phyloP scores from a whole-genome alignment of 2,113 vertebrate genomes.

The chimpanzee (Pan troglodytes) region DNA sequence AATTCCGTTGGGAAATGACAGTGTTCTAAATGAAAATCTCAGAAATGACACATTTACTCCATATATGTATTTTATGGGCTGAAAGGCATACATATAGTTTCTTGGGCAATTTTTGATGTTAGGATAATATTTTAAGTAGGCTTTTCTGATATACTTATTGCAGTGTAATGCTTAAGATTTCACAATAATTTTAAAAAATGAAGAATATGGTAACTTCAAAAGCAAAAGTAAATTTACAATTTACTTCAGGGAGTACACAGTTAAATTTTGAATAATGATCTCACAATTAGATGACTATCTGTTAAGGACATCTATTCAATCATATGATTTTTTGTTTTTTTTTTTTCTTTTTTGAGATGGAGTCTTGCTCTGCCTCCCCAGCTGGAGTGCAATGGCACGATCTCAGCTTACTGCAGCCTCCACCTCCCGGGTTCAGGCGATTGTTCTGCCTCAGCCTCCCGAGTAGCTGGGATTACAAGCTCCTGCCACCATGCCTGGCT shows the following conservation, averaged over 20 bases:
- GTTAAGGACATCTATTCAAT: not conserved
- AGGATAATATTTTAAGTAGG: conserved; percentile 1
- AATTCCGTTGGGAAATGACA: not conserved
- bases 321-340: not conserved
- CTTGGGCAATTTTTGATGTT: conserved; percentile 22
- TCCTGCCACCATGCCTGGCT: too few relatives aligned
- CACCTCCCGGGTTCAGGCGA: too few relatives aligned
- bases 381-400: too few relatives aligned
- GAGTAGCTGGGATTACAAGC: too few relatives aligned
- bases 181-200: conserved; percentile 38
- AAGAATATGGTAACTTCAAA: not conserved
- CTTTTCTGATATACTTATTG: not conserved
- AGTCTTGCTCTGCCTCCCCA: too few relatives aligned
- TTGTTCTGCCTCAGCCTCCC: too few relatives aligned
- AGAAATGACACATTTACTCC: not conserved
- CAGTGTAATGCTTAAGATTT: not conserved
- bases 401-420: too few relatives aligned
- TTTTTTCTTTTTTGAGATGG: too few relatives aligned
- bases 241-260: not conserved
- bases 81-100: not conserved
- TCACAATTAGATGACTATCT: not conserved
- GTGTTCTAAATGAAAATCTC: not conserved
- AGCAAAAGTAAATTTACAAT: not conserved
- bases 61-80: not conserved
- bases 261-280: not conserved